Evolutionary conservation across 1,140 invertebrate species (phyloP), one percentile per base, ranked within the genome.

Genomic region (Liolophura sinensis): DNA sequence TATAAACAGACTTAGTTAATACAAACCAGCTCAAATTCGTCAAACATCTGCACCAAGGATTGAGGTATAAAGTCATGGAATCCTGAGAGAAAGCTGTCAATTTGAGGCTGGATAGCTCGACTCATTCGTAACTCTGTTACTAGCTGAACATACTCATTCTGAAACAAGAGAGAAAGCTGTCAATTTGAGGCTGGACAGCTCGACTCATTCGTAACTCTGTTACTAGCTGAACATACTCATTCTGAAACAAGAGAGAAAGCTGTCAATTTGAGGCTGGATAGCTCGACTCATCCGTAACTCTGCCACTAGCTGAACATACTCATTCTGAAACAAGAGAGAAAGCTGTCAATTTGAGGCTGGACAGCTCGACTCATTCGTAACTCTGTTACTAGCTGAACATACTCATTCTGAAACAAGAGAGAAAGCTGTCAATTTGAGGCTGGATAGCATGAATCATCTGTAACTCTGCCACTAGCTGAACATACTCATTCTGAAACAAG

Each of bases 241-340:
- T 55, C 80, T 82, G 70, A 4, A 75, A 71, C 81, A 79, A 9
- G 65, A 64, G 47, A 82, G 74, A 68, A 82, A 82, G 57, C 74
- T 77, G 67, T 82, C 71, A 22, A 82, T 81, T 71, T 82, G 81
- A 11, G 78, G 79, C 52, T 79, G 78, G 60, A 81, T 82, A 27
- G 79, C 78, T 58, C 73, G 68, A 1, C 79, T 80, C 78, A 80
- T 81, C 18, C 76, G 62, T 31, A 82, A 68, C 55, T 82, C 79
- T 40, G 81, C 79, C 9, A 82, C 81, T 47, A 81, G 66, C 64
- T 81, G 81, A n/a, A 79, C 79, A 72, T 82, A 82, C 64, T 82
- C 78, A 9, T 67, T 55, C 80, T 82, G 70, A 4, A 75, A 71
- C 81, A 79, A 9, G 65, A 64, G 47, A 82, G 74, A 68, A 82